These are phyloP conservation scores for Gopherus evgoodei DNA, from an alignment of 2,113 vertebrate species.

Conservation along the genomic window DNA sequence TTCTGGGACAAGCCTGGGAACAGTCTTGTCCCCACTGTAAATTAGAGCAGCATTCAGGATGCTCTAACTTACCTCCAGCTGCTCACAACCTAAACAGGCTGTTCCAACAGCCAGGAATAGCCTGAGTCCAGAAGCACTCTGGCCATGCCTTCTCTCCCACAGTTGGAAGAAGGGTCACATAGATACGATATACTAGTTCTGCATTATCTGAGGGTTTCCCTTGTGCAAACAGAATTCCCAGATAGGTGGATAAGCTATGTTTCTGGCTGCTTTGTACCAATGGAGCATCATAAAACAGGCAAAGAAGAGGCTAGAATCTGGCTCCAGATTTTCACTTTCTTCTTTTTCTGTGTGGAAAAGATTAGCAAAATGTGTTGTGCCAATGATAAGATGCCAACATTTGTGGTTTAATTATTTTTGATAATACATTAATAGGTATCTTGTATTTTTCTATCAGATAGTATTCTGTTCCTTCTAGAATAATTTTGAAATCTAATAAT, in stretches of 20 bases:
- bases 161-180: neutral
- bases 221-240: neutral
- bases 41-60: neutral
- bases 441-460: neutral
- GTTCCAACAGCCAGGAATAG: neutral
- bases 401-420: neutral
- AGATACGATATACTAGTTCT: neutral
- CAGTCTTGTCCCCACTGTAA: neutral
- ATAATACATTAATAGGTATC: neutral
- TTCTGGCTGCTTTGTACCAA: neutral
- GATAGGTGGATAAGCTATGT: neutral
- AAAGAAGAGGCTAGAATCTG: neutral
- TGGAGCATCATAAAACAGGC: neutral
- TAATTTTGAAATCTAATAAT: neutral
- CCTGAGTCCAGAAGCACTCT: neutral
- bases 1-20: neutral
- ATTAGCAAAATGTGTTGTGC: neutral
- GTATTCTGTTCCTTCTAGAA: slow-evolving; percentile 2
- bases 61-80: neutral
- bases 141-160: neutral
- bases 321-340: neutral
- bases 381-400: neutral
- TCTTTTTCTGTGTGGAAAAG: neutral
- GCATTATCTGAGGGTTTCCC: neutral
- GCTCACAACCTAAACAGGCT: neutral